phyloP scores from a whole-genome alignment of 2,888 invertebrate species.

The Dendrolimus houi region DNA sequence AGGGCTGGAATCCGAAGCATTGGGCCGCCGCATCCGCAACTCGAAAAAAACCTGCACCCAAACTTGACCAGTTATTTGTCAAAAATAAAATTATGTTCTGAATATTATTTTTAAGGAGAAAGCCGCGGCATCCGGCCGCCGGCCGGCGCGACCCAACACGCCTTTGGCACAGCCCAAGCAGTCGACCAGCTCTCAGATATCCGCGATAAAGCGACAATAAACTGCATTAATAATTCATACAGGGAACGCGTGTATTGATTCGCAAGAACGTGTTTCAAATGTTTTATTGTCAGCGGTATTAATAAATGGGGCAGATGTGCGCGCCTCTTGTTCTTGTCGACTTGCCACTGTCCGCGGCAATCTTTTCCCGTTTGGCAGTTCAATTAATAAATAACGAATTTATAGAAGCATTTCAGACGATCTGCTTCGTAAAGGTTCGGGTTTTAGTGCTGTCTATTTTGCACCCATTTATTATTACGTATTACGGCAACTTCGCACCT shows the following conservation, averaged over 20 bases:
- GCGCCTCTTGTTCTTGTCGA: slow-evolving; percentile 35
- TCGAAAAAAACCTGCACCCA: slow-evolving; percentile 46
- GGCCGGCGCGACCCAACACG: neutral
- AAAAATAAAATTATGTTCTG: slow-evolving; percentile 70
- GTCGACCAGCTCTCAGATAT: neutral
- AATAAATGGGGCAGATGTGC: slow-evolving; percentile 70
- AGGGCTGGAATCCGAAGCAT: slow-evolving; percentile 29
- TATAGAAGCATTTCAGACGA: too few relatives aligned
- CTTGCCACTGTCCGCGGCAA: slow-evolving; percentile 12
- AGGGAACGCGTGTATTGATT: slow-evolving; percentile 59
- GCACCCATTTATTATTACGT: too few relatives aligned
- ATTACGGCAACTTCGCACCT: too few relatives aligned
- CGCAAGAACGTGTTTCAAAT: slow-evolving; percentile 74
- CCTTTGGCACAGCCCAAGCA: neutral
- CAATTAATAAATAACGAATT: slow-evolving; percentile 47
- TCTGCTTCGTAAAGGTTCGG: too few relatives aligned
- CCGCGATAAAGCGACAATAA: slow-evolving; percentile 70
- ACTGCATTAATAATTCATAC: slow-evolving; percentile 73
- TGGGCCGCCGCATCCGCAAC: slow-evolving; percentile 21
- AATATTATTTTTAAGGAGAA: slow-evolving; percentile 62
- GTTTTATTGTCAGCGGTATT: slow-evolving; percentile 64
- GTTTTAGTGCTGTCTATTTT: too few relatives aligned
- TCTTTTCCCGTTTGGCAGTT: slow-evolving; percentile 47
- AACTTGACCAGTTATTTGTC: slow-evolving; percentile 66
- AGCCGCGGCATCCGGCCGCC: slow-evolving; percentile 32